A percentile compares a stretch with the other conserved stretches of the same genome.
Evolutionary conservation across 1,140 invertebrate genomes (phyloP).

Genomic region (Anthonomus grandis): DNA sequence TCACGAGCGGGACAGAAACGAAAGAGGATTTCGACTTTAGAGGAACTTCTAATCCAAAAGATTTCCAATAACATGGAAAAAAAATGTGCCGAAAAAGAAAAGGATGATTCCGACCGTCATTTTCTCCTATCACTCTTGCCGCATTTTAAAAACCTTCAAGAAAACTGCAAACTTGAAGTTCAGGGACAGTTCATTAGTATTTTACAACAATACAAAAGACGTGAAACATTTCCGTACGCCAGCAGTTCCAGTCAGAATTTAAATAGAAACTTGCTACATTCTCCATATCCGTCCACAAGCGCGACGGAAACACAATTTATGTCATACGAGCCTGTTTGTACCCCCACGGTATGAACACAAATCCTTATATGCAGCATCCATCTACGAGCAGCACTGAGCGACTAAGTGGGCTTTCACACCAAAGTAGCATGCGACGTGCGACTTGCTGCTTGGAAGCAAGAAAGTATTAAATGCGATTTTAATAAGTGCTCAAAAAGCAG

Average conservation of each 20-base stretch:
- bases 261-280: slow-evolving; percentile 1
- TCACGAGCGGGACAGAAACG: background rate
- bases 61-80: background rate
- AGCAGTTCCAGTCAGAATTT: slow-evolving; percentile 4
- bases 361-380: background rate
- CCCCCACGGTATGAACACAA: background rate
- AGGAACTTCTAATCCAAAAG: background rate
- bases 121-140: background rate
- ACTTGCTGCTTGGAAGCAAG: too few species aligned
- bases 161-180: background rate
- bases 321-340: too few species aligned
- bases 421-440: too few species aligned
- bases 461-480: too few species aligned
- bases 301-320: background rate
- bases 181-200: background rate
- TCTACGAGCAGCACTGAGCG: background rate
- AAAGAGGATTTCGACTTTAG: background rate
- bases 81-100: background rate
- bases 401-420: background rate
- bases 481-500: too few species aligned
- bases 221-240: background rate
- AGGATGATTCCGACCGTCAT: background rate
- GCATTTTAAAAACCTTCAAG: background rate
- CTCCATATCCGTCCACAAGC: too few species aligned
- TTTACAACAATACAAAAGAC: background rate